Evolutionary conservation across 2,113 vertebrate genomes (phyloP).

Genomic region (Alethe diademata): DNA sequence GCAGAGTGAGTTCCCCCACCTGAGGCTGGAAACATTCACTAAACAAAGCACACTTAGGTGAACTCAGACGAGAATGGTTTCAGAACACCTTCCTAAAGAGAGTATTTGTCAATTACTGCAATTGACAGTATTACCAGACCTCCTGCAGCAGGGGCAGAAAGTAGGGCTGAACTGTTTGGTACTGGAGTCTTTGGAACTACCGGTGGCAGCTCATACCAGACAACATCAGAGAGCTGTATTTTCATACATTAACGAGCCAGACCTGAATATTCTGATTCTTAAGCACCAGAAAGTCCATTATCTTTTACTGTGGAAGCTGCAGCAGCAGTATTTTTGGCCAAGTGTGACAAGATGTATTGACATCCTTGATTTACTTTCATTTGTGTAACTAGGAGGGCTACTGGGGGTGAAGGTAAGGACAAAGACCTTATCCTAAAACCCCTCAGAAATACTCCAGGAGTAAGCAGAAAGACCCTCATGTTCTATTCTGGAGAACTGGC

Average conservation of each 20-base stretch:
- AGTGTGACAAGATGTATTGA: too few relatives aligned
- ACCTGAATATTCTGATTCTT: not conserved
- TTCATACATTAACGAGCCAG: not conserved
- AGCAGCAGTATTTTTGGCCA: not conserved
- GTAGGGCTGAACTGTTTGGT: not conserved
- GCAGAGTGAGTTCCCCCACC: not conserved
- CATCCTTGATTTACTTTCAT: not conserved
- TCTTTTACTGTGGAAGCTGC: not conserved
- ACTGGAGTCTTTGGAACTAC: too few relatives aligned
- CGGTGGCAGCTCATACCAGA: not conserved
- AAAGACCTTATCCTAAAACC: not conserved
- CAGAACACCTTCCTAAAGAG: not conserved
- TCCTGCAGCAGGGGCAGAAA: not conserved
- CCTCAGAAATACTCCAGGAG: not conserved
- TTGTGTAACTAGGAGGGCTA: not conserved
- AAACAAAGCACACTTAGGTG: not conserved
- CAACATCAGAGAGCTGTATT: not conserved
- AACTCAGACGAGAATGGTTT: accelerated
- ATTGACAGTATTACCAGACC: not conserved
- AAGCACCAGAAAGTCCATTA: not conserved
- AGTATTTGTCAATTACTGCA: accelerated
- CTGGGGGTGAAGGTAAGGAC: not conserved
- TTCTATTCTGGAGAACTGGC: not conserved
- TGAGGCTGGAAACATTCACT: not conserved
- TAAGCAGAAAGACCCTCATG: accelerated